These are phyloP conservation scores for Acholoe squamosa DNA, from an alignment of 2,888 invertebrate species.

Conservation along the genomic window DNA sequence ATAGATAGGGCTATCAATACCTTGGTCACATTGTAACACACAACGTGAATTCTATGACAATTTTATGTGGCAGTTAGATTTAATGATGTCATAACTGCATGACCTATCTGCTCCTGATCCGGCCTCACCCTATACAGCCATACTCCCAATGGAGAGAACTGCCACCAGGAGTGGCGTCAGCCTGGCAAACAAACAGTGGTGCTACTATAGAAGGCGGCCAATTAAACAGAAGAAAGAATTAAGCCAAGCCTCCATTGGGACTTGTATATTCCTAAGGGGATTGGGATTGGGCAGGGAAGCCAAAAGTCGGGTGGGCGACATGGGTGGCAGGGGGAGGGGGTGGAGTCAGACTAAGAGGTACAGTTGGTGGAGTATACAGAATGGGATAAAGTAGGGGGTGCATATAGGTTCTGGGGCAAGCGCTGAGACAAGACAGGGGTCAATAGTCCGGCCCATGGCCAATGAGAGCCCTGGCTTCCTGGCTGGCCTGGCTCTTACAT, in stretches of 20 bases:
- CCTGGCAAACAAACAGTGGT: neutral
- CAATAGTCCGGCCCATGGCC: neutral
- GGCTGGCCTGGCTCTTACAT: conserved; percentile 1
- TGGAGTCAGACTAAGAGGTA: no score
- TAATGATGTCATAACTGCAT: neutral
- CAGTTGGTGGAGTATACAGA: neutral
- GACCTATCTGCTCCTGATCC: neutral
- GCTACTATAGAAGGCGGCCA: neutral
- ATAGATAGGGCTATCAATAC: no score
- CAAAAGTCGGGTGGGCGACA: neutral
- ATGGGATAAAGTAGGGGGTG: neutral
- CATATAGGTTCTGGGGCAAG: neutral
- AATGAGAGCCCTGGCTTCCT: neutral
- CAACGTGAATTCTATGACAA: no score
- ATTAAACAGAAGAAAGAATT: conserved; percentile 43
- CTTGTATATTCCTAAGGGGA: neutral
- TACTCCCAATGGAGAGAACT: neutral
- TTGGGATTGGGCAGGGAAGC: neutral
- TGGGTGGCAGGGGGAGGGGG: neutral
- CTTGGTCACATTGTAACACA: no score
- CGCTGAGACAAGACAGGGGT: conserved; percentile 14
- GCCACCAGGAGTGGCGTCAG: neutral
- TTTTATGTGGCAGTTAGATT: no score
- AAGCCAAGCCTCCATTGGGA: neutral
- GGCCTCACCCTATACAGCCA: neutral